Percentiles rank a stretch among this genome's conserved stretches.
These are phyloP conservation scores for Eupsilia transversa DNA, from an alignment of 2,888 invertebrate genomes.

Conservation along the genomic window DNA sequence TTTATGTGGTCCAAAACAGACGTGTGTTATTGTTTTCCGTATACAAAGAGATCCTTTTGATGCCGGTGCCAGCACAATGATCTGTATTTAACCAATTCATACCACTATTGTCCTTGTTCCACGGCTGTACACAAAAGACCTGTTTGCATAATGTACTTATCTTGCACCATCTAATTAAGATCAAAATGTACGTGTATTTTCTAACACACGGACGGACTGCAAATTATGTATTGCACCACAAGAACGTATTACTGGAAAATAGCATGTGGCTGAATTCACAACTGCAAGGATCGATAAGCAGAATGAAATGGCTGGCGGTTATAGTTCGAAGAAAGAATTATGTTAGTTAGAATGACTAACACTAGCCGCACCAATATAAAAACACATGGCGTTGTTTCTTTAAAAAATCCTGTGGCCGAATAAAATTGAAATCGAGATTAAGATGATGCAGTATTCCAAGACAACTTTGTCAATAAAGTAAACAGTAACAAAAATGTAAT, in stretches of 20 bases:
- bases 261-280: conserved; percentile 62
- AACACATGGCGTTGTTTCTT: background rate
- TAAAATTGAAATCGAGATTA: background rate
- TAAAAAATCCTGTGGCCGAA: background rate
- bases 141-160: conserved; percentile 84
- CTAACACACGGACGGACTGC: conserved; percentile 55
- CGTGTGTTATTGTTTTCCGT: conserved; percentile 83
- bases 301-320: conserved; percentile 52
- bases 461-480: conserved; percentile 1
- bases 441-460: background rate
- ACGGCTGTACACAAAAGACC: conserved; percentile 79
- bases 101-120: conserved; percentile 82
- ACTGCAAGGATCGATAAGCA: conserved; percentile 61
- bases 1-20: conserved; percentile 74
- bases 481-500: background rate
- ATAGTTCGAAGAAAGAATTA: conserved; percentile 55
- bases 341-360: conserved; percentile 34
- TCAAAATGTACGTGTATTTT: conserved; percentile 65
- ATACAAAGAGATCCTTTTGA: conserved; percentile 85
- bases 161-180: conserved; percentile 77
- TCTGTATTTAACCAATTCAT: conserved; percentile 83
- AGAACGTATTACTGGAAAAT: conserved; percentile 63
- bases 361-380: conserved; percentile 2
- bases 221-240: conserved; percentile 66
- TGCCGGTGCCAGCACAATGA: conserved; percentile 82